Evolutionary conservation across 2,113 vertebrate genomes (phyloP), one percentile per base, ranked within the genome.

Genomic region (Willisornis vidua): DNA sequence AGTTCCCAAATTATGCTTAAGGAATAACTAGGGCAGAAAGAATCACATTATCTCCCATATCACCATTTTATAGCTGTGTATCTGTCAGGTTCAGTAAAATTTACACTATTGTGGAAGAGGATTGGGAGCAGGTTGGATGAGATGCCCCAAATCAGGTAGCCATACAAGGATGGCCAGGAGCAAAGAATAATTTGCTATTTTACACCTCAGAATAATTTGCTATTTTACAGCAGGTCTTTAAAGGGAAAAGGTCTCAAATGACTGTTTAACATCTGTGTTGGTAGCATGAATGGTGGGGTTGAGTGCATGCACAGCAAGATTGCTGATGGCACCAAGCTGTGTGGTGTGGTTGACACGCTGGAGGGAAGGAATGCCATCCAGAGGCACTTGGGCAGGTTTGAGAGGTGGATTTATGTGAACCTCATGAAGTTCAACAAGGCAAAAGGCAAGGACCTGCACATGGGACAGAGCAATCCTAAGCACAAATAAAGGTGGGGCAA

Each of bases 21-120:
- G 37, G 59, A 93, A 59, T 84, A 92, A 96, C 39, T 93, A 66
- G 79, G 75, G 72, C 82, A 90, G 87, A 94, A 96, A 57, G 82
- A 84, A 87, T 70, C 0, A 0, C 4, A 2, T 45, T 65, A 18
- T 76, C 58, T 83, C 52, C 49, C 25, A 4, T 61, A 45, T 25
- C 58, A 76, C 62, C 35, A 31, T 85, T 92, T 89, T 83, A 61
- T 73, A 58, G 41, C 23, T 13, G 0, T 61, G 28, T 82, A 62
- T 87, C 54, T 85, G n/a, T 51, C 33, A 85, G 19, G 28, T 73
- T 91, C 29, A 37, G 58, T 33, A 31, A 59, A 70, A 84, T 76
- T 61, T 86, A 71, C 29, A 20, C 52, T 4, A 1, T 29, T 7
- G 8, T 75, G 41, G 48, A 86, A 57, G 39, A 77, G 35, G 17